Conservation (phyloP, 2,888 invertebrate genomes). For the Apamea epomidion region DNA sequence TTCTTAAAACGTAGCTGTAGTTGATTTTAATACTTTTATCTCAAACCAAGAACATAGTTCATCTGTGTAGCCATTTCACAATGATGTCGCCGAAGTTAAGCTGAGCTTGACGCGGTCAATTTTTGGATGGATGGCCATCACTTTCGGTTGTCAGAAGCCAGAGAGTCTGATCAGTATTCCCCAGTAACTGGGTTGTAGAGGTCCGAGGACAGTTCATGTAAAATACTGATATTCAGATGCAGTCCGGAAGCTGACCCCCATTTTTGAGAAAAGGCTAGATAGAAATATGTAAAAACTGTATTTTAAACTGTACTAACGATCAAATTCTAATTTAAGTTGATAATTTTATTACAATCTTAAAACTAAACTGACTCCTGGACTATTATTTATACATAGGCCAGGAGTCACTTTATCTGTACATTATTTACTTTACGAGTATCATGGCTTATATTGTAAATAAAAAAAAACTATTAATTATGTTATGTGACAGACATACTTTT, state of each 20-base stretch:
- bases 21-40: slow-evolving; percentile 33
- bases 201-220: not conserved
- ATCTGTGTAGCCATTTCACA: slow-evolving; percentile 12
- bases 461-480: slow-evolving; percentile 5
- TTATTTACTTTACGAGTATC: slow-evolving; percentile 28
- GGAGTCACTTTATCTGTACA: slow-evolving; percentile 26
- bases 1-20: slow-evolving; percentile 7
- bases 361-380: not conserved
- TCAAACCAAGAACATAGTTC: not conserved
- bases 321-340: slow-evolving; percentile 18
- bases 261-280: not conserved
- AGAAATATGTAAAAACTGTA: not conserved
- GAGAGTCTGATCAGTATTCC: not conserved
- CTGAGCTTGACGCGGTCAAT: not conserved
- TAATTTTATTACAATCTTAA: slow-evolving; percentile 29
- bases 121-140: not conserved
- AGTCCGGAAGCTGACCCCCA: too few species aligned
- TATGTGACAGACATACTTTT: not conserved
- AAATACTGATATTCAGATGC: not conserved
- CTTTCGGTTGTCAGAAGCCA: too few species aligned
- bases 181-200: not conserved
- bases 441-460: slow-evolving; percentile 42
- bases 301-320: slow-evolving; percentile 27
- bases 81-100: not conserved
- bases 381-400: not conserved